Percentiles rank a stretch among this genome's conserved stretches.
Evolutionary conservation across 2,113 vertebrate genomes (phyloP).

Genomic region (Charina bottae): DNA sequence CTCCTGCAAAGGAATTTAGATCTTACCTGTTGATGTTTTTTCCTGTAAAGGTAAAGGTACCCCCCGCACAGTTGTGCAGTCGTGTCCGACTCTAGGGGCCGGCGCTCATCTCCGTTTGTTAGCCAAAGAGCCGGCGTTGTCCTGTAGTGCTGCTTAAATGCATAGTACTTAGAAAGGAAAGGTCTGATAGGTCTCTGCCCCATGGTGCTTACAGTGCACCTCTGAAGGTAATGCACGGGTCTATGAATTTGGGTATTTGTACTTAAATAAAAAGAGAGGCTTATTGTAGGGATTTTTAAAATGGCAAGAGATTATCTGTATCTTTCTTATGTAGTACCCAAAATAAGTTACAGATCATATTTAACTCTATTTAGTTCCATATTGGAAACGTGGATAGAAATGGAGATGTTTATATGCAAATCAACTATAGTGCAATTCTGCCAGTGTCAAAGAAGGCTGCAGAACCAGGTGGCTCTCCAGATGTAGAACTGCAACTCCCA

Average conservation of each 20-base stretch:
- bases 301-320: background rate
- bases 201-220: background rate
- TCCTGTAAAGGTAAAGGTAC: too few relatives aligned
- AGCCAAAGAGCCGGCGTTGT: too few relatives aligned
- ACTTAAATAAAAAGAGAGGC: background rate
- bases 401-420: too few relatives aligned
- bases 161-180: too few relatives aligned
- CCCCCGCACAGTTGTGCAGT: too few relatives aligned
- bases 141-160: background rate
- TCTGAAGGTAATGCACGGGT: background rate
- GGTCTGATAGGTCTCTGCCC: background rate
- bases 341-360: background rate
- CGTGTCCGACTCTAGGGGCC: too few relatives aligned
- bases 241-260: background rate
- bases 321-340: background rate
- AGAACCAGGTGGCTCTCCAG: background rate
- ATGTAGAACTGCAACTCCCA: background rate
- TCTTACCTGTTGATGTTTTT: background rate
- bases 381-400: background rate
- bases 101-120: too few relatives aligned
- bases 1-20: background rate
- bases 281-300: background rate
- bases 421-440: background rate
- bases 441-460: background rate
- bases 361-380: background rate